These are phyloP conservation scores for Philypnodon macrostomus DNA, from an alignment of 2,797 vertebrate genomes.

Conservation along the genomic window DNA sequence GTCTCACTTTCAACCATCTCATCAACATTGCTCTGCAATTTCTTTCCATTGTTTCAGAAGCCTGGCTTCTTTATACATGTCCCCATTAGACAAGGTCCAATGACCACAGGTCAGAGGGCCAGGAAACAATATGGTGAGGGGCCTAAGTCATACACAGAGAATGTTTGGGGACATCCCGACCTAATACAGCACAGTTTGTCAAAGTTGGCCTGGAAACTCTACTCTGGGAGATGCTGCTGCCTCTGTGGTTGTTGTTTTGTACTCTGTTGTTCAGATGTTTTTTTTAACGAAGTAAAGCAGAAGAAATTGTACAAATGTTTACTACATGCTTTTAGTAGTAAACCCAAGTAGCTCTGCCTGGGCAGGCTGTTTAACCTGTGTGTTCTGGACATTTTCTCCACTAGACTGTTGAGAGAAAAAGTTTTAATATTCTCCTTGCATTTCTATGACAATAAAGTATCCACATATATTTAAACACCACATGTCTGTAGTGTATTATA, in stretches of 20 bases:
- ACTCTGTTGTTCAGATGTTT: too few relatives aligned
- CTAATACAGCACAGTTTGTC: conserved; percentile 38
- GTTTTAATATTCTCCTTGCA: neutral
- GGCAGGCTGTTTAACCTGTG: too few relatives aligned
- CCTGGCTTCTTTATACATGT: conserved; percentile 47
- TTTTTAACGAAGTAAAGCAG: too few relatives aligned
- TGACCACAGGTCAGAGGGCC: conserved; percentile 51
- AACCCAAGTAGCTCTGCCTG: too few relatives aligned
- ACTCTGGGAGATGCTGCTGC: conserved; percentile 29
- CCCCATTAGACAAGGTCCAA: conserved; percentile 53
- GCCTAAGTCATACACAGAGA: conserved; percentile 43
- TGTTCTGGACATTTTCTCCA: too few relatives aligned
- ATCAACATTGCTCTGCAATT: conserved; percentile 37
- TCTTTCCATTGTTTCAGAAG: conserved; percentile 39
- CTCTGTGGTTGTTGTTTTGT: conserved; percentile 10
- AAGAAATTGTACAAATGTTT: too few relatives aligned
- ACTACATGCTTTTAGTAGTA: too few relatives aligned
- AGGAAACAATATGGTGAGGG: conserved; percentile 46
- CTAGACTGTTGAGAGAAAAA: too few relatives aligned
- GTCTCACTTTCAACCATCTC: conserved; percentile 43
- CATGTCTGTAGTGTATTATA: neutral
- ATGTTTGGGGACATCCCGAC: conserved; percentile 28
- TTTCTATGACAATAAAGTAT: neutral
- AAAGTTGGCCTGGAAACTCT: conserved; percentile 29
- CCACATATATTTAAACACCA: neutral